Evolutionary conservation across 2,113 vertebrate genomes (phyloP).

Genomic region (Caranx melampygus): DNA sequence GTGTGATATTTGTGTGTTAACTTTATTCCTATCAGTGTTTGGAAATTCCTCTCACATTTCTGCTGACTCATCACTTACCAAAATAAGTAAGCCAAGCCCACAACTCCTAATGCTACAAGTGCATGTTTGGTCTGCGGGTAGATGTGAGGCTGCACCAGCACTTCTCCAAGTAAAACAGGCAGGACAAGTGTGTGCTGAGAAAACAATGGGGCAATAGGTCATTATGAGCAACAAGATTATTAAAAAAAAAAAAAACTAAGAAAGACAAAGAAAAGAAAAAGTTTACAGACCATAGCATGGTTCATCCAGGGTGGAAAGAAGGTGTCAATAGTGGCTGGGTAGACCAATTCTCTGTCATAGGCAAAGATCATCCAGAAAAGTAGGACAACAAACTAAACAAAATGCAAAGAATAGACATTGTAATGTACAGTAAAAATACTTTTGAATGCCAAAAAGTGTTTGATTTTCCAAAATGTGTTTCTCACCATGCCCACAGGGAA

Average conservation of each 20-base stretch:
- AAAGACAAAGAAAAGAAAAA: not conserved
- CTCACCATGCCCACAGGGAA: slow-evolving; percentile 84
- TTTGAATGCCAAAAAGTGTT: not conserved
- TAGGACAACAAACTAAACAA: slow-evolving; percentile 86
- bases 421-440: not conserved
- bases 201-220: slow-evolving; percentile 14
- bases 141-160: slow-evolving; percentile 76
- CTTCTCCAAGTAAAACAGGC: slow-evolving; percentile 79
- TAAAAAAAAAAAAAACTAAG: not conserved
- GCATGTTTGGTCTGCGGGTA: slow-evolving; percentile 79
- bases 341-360: slow-evolving; percentile 89
- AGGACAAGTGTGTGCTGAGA: slow-evolving; percentile 81
- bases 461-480: not conserved
- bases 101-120: slow-evolving; percentile 67
- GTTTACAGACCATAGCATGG: slow-evolving; percentile 88
- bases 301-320: slow-evolving; percentile 90
- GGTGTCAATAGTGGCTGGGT: slow-evolving; percentile 85
- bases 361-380: slow-evolving; percentile 89
- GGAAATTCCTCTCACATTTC: no score
- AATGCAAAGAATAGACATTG: slow-evolving; percentile 37
- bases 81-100: slow-evolving; percentile 74
- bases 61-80: slow-evolving; percentile 73
- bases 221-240: not conserved
- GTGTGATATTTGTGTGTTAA: not conserved
- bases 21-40: not conserved